Base-by-base conservation (phyloP, 2,113 vertebrate species). In the Pelusios castaneus region DNA sequence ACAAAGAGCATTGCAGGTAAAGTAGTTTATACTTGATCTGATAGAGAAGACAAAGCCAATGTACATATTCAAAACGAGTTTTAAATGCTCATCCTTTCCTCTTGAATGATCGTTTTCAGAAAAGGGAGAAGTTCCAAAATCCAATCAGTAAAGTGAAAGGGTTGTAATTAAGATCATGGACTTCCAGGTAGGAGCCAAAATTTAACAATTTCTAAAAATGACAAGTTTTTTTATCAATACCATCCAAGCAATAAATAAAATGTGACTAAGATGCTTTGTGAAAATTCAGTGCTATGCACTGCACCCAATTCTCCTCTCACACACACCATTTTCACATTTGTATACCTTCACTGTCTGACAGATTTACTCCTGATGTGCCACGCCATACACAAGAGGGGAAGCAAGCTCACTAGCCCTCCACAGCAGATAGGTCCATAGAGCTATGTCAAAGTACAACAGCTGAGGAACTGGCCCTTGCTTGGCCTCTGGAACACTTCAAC, bases 371-470 rank as follows among this genome's bases (percentile, higher is more conserved):
- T 55, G 29, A 76, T n/a, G 77, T 90, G 49, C 10, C 16, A 29
- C 47, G 83, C 51, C 41, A 91, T 41, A 70, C 67, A 38, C 21
- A 38, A 70, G 12, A 83, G 70, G 52, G 80, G 87, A 49, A 4
- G 87, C 29, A 79, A 0, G 0, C 1, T 82, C 38, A 76, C 43
- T 54, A 19, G 1, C 21, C 10, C 38, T 90, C 12, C 2, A 5
- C 73, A 11, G 78, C 27, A 79, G 45, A 52, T 0, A 80, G 9
- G 29, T 27, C 29, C 55, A 13, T 2, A 58, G 56, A 89, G 43
- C 49, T 79, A 2, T 25, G 80, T 14, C 52, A 43, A 55, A 22
- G 3, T 89, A 49, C 34, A 87, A 11, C 78, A 92, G 29, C 6
- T 6, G 70, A 73, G 7, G 14, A 43, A 49, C 38, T 84, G 75